Percentiles rank a stretch among this genome's conserved stretches.
These are phyloP conservation scores for Archilochus colubris DNA, from an alignment of 2,113 vertebrate genomes.

Conservation along the genomic window DNA sequence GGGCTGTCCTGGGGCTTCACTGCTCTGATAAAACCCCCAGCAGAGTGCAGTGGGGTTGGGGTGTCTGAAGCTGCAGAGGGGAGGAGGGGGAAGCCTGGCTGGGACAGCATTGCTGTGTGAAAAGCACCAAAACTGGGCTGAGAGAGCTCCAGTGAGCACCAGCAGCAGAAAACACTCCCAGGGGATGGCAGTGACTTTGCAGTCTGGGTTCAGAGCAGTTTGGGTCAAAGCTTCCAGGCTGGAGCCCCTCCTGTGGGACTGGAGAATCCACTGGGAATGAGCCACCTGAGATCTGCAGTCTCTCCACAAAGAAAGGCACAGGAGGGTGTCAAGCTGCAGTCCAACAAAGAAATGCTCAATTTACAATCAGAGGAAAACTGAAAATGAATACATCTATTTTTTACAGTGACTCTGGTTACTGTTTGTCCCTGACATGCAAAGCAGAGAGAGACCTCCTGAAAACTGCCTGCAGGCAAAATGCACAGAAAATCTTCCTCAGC, in stretches of 20 bases:
- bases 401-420: not conserved
- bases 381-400: not conserved
- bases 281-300: not conserved
- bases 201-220: not conserved
- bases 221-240: not conserved
- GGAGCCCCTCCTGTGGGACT: not conserved
- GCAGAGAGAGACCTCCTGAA: not conserved
- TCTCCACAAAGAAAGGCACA: not conserved
- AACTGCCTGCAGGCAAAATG: not conserved
- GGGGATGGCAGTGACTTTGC: not conserved
- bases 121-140: not conserved
- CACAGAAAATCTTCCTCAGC: not conserved
- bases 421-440: not conserved
- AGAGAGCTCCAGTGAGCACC: not conserved
- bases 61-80: not conserved
- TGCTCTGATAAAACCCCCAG: not conserved
- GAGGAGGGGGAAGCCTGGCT: not conserved
- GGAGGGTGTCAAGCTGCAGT: not conserved
- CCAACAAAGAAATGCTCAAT: conserved; percentile 31
- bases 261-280: not conserved
- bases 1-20: not conserved
- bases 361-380: not conserved
- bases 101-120: accelerated
- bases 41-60: not conserved
- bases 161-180: not conserved